These are phyloP conservation scores for Limonius californicus DNA, from an alignment of 1,140 invertebrate species.

Conservation along the genomic window DNA sequence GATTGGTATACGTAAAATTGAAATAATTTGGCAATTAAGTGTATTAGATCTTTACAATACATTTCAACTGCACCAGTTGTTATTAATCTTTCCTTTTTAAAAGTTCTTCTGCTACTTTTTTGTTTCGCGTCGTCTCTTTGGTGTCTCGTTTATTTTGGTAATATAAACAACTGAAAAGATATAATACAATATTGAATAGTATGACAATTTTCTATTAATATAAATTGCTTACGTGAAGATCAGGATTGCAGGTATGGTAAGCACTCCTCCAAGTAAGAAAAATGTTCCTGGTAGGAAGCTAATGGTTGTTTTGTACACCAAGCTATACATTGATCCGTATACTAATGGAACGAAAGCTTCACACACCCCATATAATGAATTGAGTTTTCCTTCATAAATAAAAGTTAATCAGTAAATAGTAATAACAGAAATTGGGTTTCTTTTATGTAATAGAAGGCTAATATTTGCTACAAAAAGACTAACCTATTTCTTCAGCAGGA, in stretches of 20 bases:
- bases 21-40: too few species aligned
- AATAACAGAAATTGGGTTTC: too few species aligned
- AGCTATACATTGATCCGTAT: slow-evolving; percentile 74
- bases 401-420: neutral
- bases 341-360: slow-evolving; percentile 72
- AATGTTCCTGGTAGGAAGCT: slow-evolving; percentile 69
- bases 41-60: too few species aligned
- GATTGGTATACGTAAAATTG: too few species aligned
- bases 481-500: slow-evolving; percentile 60
- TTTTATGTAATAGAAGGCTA: too few species aligned
- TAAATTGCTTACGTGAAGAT: slow-evolving; percentile 69
- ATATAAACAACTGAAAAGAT: slow-evolving; percentile 18
- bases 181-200: neutral
- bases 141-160: slow-evolving; percentile 14
- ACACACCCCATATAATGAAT: slow-evolving; percentile 70
- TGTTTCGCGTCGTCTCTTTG: too few species aligned
- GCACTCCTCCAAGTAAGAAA: slow-evolving; percentile 68
- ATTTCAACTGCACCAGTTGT: too few species aligned
- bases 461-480: neutral
- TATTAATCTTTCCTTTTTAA: too few species aligned
- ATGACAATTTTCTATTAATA: neutral
- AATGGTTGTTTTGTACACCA: slow-evolving; percentile 65
- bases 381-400: slow-evolving; percentile 60
- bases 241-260: slow-evolving; percentile 70
- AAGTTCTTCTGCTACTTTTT: too few species aligned